Percentiles rank a stretch among this genome's conserved stretches.
Evolutionary conservation across 92 coral and sea anemone species (phyloP).

Genomic region (Montipora capitata): DNA sequence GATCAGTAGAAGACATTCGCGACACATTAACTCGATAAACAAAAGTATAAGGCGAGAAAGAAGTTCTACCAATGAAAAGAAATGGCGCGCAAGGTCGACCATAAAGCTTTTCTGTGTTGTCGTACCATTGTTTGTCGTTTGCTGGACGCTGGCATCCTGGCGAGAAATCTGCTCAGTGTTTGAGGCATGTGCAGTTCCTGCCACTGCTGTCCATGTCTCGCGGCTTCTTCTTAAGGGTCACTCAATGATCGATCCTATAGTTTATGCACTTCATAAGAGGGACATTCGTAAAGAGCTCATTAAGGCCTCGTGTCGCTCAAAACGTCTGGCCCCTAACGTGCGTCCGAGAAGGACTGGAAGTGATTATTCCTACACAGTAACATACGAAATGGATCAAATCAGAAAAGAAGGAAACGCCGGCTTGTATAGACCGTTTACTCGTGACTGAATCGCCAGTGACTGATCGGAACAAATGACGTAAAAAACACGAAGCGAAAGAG

Average conservation of each 20-base stretch:
- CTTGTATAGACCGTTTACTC: background rate
- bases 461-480: background rate
- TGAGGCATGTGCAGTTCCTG: slow-evolving; percentile 45
- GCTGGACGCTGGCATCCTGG: slow-evolving; percentile 73
- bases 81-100: slow-evolving; percentile 51
- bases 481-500: too few species aligned
- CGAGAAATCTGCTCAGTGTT: slow-evolving; percentile 60
- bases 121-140: slow-evolving; percentile 72
- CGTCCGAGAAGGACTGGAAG: slow-evolving; percentile 43
- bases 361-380: slow-evolving; percentile 22
- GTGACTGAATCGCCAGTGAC: background rate
- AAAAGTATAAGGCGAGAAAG: slow-evolving; percentile 32
- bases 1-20: slow-evolving; percentile 64
- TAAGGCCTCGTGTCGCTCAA: background rate
- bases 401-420: slow-evolving; percentile 10
- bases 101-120: slow-evolving; percentile 75
- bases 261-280: slow-evolving; percentile 78
- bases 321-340: background rate
- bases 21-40: slow-evolving; percentile 56
- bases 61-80: slow-evolving; percentile 16
- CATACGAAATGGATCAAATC: slow-evolving; percentile 1
- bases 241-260: slow-evolving; percentile 81
- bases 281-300: slow-evolving; percentile 71
- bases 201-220: slow-evolving; percentile 59
- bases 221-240: slow-evolving; percentile 81